phyloP scores from a whole-genome alignment of 2,888 invertebrate species.

The Bugula neritina region DNA sequence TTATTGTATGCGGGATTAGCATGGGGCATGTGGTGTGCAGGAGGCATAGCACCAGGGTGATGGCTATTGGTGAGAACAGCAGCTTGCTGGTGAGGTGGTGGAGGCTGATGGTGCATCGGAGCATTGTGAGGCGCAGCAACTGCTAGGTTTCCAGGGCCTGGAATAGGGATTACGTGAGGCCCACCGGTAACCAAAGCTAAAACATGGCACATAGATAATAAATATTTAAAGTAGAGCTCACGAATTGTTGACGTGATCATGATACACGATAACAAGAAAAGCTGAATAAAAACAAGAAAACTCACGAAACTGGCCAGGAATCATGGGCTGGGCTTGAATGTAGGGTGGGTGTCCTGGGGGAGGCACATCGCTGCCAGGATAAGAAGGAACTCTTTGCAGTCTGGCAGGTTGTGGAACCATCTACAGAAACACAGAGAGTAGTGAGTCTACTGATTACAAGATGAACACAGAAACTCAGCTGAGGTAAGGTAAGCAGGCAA shows the following conservation, averaged over 20 bases:
- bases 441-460: no score
- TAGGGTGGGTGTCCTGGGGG: neutral
- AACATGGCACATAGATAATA: neutral
- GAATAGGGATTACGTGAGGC: neutral
- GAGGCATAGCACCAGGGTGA: neutral
- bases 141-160: neutral
- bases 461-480: no score
- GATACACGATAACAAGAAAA: no score
- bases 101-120: neutral
- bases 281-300: no score
- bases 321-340: neutral
- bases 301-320: neutral
- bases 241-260: no score
- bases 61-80: neutral
- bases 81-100: neutral
- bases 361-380: neutral
- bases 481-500: no score
- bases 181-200: neutral
- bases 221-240: no score
- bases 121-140: neutral
- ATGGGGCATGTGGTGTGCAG: no score
- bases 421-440: neutral
- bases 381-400: neutral
- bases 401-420: neutral
- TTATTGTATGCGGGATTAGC: no score